These are phyloP conservation scores for Hydraecia micacea DNA, from an alignment of 2,888 invertebrate genomes.

Conservation along the genomic window DNA sequence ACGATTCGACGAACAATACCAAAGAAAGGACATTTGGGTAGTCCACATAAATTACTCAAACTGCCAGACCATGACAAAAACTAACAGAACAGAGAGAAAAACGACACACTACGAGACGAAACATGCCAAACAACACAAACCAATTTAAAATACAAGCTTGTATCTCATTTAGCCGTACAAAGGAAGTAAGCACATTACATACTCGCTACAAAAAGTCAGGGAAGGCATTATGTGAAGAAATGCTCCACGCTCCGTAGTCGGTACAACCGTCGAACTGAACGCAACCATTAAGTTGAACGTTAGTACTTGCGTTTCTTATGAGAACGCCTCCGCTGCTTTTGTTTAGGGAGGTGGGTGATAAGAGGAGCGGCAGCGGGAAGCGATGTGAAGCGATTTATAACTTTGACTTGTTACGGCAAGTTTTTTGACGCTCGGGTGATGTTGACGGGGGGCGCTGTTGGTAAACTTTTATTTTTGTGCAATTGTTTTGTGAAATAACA, in stretches of 20 bases:
- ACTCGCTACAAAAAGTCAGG: conserved; percentile 50
- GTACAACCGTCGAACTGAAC: conserved; percentile 63
- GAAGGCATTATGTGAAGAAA: conserved; percentile 44
- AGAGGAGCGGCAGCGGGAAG: conserved; percentile 21
- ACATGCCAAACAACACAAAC: neutral
- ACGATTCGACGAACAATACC: neutral
- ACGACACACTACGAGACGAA: neutral
- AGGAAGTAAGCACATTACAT: conserved; percentile 34
- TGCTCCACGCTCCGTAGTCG: conserved; percentile 15
- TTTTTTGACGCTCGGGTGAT: neutral
- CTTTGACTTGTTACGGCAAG: neutral
- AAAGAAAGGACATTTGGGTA: neutral
- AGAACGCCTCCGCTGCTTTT: conserved; percentile 39
- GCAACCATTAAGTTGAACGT: conserved; percentile 71
- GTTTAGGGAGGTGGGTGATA: neutral
- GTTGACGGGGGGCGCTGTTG: too few species aligned
- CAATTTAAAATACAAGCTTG: conserved; percentile 28
- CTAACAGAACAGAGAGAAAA: neutral
- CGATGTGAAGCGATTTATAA: neutral
- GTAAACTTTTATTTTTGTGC: neutral
- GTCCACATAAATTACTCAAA: neutral
- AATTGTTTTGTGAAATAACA: neutral
- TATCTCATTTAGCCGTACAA: conserved; percentile 60
- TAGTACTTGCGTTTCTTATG: conserved; percentile 68
- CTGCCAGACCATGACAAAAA: neutral